These are phyloP conservation scores for Agrilus cyanescens DNA, from an alignment of 2,888 invertebrate genomes.

Conservation along the genomic window DNA sequence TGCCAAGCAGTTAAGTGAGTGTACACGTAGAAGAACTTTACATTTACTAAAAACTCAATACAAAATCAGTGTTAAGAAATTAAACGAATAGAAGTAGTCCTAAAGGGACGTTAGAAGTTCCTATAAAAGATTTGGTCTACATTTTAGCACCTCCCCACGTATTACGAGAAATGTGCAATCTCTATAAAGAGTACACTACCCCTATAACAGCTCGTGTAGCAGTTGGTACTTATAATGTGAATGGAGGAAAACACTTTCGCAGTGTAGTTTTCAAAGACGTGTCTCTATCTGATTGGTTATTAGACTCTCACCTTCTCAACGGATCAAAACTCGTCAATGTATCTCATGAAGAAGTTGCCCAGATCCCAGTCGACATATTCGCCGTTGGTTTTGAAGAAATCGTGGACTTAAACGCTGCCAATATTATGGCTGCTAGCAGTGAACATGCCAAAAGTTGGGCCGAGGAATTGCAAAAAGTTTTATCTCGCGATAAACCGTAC, in stretches of 20 bases:
- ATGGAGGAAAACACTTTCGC: slow-evolving; percentile 96
- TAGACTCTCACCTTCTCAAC: slow-evolving; percentile 65
- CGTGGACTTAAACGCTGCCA: slow-evolving; percentile 95
- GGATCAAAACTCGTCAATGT: slow-evolving; percentile 35
- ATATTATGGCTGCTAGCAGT: slow-evolving; percentile 90
- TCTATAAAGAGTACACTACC: slow-evolving; percentile 66
- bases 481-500: slow-evolving; percentile 74
- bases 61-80: no score
- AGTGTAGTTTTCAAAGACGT: slow-evolving; percentile 90
- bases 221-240: slow-evolving; percentile 97
- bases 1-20: slow-evolving; percentile 1
- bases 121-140: background rate
- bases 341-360: slow-evolving; percentile 34
- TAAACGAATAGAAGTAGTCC: background rate
- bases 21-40: no score
- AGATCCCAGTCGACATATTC: slow-evolving; percentile 77
- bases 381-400: slow-evolving; percentile 99
- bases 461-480: slow-evolving; percentile 82
- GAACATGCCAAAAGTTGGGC: slow-evolving; percentile 94
- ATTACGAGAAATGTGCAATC: slow-evolving; percentile 72
- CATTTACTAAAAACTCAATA: no score
- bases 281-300: slow-evolving; percentile 76
- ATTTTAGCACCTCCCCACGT: slow-evolving; percentile 64
- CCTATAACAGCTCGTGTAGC: slow-evolving; percentile 64
- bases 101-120: background rate